phyloP scores from a whole-genome alignment of 2,888 invertebrate genomes.

The Heliconius erato region DNA sequence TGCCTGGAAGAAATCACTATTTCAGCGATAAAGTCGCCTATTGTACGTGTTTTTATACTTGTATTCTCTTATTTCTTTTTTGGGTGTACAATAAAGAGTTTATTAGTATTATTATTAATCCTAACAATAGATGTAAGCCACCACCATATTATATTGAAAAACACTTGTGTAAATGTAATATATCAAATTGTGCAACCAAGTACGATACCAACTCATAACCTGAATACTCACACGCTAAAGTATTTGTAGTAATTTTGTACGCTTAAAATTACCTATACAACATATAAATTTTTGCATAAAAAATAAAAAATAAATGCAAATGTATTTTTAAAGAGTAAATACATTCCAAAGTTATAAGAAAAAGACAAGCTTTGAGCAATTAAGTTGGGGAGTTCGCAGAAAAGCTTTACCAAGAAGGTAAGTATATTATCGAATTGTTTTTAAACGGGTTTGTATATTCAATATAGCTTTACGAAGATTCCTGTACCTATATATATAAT shows the following conservation, averaged over 20 bases:
- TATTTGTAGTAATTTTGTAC: not conserved
- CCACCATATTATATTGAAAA: not conserved
- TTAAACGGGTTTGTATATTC: not conserved
- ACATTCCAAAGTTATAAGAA: not conserved
- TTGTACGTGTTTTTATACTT: too few relatives aligned
- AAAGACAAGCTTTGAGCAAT: slow-evolving; percentile 4
- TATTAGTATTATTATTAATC: too few relatives aligned
- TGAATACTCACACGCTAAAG: not conserved
- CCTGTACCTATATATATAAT: not conserved
- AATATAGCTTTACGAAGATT: not conserved
- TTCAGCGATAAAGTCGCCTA: too few relatives aligned
- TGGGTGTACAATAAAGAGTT: too few relatives aligned
- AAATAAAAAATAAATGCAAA: not conserved
- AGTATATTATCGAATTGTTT: not conserved
- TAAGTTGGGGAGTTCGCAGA: not conserved
- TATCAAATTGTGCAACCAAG: not conserved
- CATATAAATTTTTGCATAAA: not conserved
- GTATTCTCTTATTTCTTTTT: too few relatives aligned
- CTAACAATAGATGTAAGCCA: too few relatives aligned
- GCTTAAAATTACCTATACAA: not conserved
- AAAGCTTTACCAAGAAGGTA: not conserved
- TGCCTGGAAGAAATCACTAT: too few relatives aligned
- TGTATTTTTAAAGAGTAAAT: not conserved
- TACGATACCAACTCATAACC: not conserved
- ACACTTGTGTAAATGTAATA: not conserved